Percentiles rank a stretch among this genome's conserved stretches.
These are phyloP conservation scores for Aurelia sp. DNA, from an alignment of 30 jellyfish, hydroid and myxozoan species.

Conservation along the genomic window DNA sequence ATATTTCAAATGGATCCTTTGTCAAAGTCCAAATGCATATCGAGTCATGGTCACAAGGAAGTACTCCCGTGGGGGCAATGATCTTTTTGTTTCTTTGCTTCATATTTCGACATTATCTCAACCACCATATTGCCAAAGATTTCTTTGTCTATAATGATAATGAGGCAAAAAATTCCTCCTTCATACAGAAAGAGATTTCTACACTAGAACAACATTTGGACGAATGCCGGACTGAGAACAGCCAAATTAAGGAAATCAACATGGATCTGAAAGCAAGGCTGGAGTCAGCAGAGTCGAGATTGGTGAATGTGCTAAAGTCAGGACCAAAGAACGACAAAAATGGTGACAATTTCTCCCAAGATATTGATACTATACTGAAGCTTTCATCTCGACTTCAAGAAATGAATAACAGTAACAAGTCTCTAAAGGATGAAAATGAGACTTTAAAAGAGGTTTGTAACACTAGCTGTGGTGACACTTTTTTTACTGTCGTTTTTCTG, in stretches of 20 bases:
- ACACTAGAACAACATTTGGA: conserved; percentile 62
- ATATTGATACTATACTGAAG: conserved; percentile 82
- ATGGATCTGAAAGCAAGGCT: conserved; percentile 65
- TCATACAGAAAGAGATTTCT: conserved; percentile 70
- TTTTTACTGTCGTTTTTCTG: no score
- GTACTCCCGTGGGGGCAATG: no score
- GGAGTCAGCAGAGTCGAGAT: conserved; percentile 65
- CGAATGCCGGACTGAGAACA: conserved; percentile 66
- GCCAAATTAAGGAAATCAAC: conserved; percentile 64
- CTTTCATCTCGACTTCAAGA: conserved; percentile 95
- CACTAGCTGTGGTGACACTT: no score
- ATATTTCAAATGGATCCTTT: no score
- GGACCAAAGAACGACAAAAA: conserved; percentile 17
- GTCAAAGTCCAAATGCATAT: no score
- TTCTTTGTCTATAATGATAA: no score
- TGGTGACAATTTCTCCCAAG: conserved; percentile 58
- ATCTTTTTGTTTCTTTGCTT: no score
- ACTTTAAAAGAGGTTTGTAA: conserved; percentile 68
- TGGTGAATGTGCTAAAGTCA: conserved; percentile 26
- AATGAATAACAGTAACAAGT: conserved; percentile 73
- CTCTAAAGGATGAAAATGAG: conserved; percentile 64
- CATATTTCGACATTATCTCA: no score
- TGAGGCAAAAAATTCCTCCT: no score
- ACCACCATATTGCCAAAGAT: no score
- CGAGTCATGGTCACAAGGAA: no score